Conservation (phyloP, 1,140 invertebrate species). For the Camponotus vicinus region DNA sequence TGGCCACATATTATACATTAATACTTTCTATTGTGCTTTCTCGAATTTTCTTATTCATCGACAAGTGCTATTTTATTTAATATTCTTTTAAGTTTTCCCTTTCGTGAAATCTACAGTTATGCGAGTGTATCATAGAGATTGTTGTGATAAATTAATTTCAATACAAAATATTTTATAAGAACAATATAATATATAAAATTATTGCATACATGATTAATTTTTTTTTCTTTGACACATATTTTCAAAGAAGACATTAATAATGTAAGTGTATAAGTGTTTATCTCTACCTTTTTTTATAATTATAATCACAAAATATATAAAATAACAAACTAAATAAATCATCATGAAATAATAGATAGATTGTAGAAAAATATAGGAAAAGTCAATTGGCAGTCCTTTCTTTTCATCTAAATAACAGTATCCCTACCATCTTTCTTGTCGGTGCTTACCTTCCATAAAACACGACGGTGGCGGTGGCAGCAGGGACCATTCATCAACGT, state of each 20-base stretch:
- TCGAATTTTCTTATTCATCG: not conserved
- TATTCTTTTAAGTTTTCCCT: not conserved
- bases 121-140: not conserved
- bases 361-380: not conserved
- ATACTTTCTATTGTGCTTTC: not conserved
- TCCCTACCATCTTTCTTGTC: not conserved
- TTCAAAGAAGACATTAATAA: not conserved
- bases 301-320: not conserved
- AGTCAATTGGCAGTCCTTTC: not conserved
- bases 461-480: not conserved
- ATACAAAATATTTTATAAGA: conserved; percentile 24
- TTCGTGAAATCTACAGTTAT: not conserved
- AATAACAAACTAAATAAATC: not conserved
- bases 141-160: not conserved
- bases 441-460: conserved; percentile 68
- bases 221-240: not conserved
- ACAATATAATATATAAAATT: not conserved
- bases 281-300: not conserved
- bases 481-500: conserved; percentile 27
- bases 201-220: not conserved
- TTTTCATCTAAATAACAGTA: conserved; percentile 31
- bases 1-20: not conserved
- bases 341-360: not conserved
- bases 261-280: not conserved
- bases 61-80: not conserved